A percentile compares a stretch with the other conserved stretches of the same genome.
Conservation (phyloP, 1,140 invertebrate genomes). For the Pseudomyrmex dendroicus region DNA sequence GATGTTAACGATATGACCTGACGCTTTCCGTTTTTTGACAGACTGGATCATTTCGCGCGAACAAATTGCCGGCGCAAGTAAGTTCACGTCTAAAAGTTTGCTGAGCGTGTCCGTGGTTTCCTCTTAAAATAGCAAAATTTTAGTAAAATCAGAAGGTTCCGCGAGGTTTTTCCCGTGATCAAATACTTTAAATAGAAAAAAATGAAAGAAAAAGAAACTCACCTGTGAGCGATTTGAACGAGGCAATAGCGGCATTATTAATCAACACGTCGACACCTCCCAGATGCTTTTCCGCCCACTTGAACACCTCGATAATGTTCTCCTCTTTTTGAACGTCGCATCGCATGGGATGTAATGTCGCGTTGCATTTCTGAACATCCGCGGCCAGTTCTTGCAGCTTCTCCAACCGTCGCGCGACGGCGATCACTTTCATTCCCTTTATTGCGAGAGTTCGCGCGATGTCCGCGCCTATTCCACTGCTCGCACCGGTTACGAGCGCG, state of each 20-base stretch:
- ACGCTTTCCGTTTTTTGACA: conserved; percentile 78
- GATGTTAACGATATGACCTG: conserved; percentile 87
- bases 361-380: conserved; percentile 11
- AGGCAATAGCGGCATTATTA: conserved; percentile 87
- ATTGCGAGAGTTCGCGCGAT: conserved; percentile 87
- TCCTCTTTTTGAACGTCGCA: conserved; percentile 88
- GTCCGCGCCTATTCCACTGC: conserved; percentile 89
- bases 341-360: conserved; percentile 78
- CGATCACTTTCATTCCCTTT: conserved; percentile 86
- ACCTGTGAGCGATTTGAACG: conserved; percentile 52
- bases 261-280: conserved; percentile 88
- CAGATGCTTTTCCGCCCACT: conserved; percentile 86
- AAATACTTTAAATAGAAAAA: not conserved
- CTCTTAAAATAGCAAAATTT: conserved; percentile 50
- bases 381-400: conserved; percentile 77
- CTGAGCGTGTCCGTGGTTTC: conserved; percentile 81
- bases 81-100: conserved; percentile 88
- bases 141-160: too few species aligned
- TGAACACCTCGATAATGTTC: conserved; percentile 87
- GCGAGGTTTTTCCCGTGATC: too few species aligned
- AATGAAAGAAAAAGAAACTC: not conserved
- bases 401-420: conserved; percentile 85
- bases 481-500: conserved; percentile 91
- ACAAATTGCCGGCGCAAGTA: conserved; percentile 86
- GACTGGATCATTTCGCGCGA: conserved; percentile 84